A percentile compares a stretch with the other conserved stretches of the same genome.
phyloP scores from a whole-genome alignment of 2,113 vertebrate species.

The Seriola aureovittata region DNA sequence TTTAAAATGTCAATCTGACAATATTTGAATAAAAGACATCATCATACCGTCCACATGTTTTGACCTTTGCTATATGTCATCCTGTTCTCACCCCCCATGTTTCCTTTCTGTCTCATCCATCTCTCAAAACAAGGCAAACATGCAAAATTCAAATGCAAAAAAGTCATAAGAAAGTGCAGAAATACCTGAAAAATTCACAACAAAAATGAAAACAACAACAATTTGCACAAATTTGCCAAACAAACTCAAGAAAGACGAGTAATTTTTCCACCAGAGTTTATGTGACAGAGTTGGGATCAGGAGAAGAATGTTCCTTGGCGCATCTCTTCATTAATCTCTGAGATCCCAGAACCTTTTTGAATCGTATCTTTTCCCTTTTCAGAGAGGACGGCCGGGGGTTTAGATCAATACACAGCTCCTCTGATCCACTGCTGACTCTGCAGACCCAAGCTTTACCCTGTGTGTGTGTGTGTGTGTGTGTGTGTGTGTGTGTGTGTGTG shows the following conservation, averaged over 20 bases:
- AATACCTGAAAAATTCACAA: too few relatives aligned
- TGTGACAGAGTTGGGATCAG: background rate
- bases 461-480: conserved; percentile 38
- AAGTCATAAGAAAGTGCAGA: too few relatives aligned
- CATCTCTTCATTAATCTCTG: conserved; percentile 42
- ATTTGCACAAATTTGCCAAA: background rate
- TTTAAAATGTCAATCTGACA: too few relatives aligned
- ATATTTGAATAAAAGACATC: too few relatives aligned
- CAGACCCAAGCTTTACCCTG: conserved; percentile 52
- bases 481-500: conserved; percentile 5
- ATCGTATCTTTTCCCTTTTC: conserved; percentile 9
- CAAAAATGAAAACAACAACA: too few relatives aligned
- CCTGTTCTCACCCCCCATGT: too few relatives aligned
- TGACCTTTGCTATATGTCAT: too few relatives aligned
- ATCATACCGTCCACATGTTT: too few relatives aligned
- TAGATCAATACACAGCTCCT: conserved; percentile 50
- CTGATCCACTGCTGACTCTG: conserved; percentile 65
- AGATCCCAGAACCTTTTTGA: conserved; percentile 33
- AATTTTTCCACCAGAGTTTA: background rate
- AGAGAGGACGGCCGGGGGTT: conserved; percentile 15
- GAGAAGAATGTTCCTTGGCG: conserved; percentile 15
- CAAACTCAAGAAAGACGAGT: background rate
- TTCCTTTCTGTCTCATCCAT: too few relatives aligned
- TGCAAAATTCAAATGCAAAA: too few relatives aligned
- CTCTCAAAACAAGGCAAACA: too few relatives aligned